phyloP scores from a whole-genome alignment of 2,888 invertebrate species.

The Dyspetes luteomarginatus region DNA sequence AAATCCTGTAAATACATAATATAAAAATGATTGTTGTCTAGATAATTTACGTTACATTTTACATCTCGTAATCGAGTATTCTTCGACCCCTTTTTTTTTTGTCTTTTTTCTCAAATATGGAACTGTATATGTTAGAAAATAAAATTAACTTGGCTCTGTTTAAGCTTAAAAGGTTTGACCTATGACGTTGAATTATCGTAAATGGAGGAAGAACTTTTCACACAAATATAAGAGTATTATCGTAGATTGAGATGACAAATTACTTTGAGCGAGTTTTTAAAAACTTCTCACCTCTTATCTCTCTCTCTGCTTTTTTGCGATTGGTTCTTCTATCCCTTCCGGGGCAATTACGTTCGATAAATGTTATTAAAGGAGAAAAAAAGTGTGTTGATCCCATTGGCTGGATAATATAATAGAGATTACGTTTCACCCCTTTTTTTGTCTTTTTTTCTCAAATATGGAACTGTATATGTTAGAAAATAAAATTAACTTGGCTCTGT shows the following conservation, averaged over 20 bases:
- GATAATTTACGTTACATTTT: constrained; percentile 50
- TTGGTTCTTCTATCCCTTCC: constrained; percentile 15
- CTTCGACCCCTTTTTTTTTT: too few relatives aligned
- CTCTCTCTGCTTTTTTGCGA: constrained; percentile 26
- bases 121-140: constrained; percentile 36
- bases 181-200: too few relatives aligned
- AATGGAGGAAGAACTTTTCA: not conserved
- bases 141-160: not conserved
- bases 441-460: not conserved
- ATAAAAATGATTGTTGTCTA: constrained; percentile 50
- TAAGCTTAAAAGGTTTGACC: not conserved
- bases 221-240: not conserved
- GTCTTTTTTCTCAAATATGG: constrained; percentile 20
- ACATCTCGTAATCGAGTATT: constrained; percentile 43
- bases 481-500: not conserved
- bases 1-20: constrained; percentile 48
- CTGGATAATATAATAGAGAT: constrained; percentile 51
- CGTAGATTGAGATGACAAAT: not conserved
- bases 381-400: constrained; percentile 41
- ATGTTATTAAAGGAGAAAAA: constrained; percentile 16
- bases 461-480: constrained; percentile 30
- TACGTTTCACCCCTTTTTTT: constrained; percentile 19
- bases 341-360: not conserved
- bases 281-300: constrained; percentile 10
- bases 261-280: not conserved